phyloP scores from a whole-genome alignment of 2,797 vertebrate genomes.

The Coregonus sp. region DNA sequence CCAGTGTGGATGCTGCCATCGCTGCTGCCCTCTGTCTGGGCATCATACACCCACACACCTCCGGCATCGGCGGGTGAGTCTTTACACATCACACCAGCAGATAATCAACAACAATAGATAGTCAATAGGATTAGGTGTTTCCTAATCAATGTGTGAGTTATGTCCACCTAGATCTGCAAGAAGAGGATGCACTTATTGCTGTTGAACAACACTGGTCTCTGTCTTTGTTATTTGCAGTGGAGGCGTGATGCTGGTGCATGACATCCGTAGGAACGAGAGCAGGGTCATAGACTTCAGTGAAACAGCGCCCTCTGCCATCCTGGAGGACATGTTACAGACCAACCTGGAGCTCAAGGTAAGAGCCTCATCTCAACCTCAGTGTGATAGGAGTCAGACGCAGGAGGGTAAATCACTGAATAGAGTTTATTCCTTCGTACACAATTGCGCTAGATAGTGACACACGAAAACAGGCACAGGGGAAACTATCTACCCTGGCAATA shows the following conservation, averaged over 20 bases:
- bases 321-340: constrained; percentile 77
- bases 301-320: constrained; percentile 85
- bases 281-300: constrained; percentile 94
- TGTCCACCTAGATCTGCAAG: not conserved
- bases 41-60: constrained; percentile 90
- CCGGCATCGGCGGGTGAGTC: constrained; percentile 93
- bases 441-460: too few relatives aligned
- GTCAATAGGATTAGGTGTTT: not conserved
- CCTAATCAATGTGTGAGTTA: not conserved
- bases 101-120: not conserved
- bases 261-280: constrained; percentile 91
- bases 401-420: too few relatives aligned
- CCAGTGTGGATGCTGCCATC: constrained; percentile 93
- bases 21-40: constrained; percentile 88
- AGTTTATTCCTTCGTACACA: too few relatives aligned
- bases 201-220: not conserved
- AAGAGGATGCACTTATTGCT: not conserved
- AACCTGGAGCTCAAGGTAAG: constrained; percentile 82
- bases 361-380: not conserved
- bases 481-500: too few relatives aligned
- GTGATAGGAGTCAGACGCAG: too few relatives aligned
- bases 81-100: not conserved
- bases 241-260: constrained; percentile 94
- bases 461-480: too few relatives aligned
- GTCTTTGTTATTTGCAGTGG: constrained; percentile 75